A percentile compares a stretch with the other conserved stretches of the same genome.
Evolutionary conservation across 2,888 invertebrate genomes (phyloP).

Genomic region (Baccha elongata): DNA sequence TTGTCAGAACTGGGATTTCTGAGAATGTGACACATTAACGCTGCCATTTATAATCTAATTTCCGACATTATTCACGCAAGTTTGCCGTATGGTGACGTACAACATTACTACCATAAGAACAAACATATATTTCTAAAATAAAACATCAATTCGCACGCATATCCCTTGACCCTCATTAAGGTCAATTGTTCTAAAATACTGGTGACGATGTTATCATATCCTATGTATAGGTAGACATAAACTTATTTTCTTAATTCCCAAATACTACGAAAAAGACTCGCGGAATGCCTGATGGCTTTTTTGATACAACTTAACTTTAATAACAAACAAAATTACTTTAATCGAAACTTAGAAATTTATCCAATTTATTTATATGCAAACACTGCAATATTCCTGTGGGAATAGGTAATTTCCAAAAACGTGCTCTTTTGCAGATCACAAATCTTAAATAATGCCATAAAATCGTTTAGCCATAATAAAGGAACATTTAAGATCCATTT

Average conservation of each 20-base stretch:
- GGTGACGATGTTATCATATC: neutral
- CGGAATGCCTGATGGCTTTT: no score
- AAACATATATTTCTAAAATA: neutral
- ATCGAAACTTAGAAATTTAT: no score
- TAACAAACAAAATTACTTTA: no score
- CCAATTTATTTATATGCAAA: no score
- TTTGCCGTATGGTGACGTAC: neutral
- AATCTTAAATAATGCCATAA: no score
- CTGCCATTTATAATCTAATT: neutral
- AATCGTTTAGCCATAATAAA: no score
- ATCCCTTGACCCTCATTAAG: slow-evolving; percentile 22
- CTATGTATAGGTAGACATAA: neutral
- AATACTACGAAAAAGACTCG: no score
- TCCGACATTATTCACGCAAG: neutral
- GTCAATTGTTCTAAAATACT: slow-evolving; percentile 3
- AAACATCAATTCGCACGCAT: slow-evolving; percentile 8
- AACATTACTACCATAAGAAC: neutral
- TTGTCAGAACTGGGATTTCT: neutral
- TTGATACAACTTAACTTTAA: no score
- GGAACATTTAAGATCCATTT: no score
- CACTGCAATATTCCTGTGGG: no score
- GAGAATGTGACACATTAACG: slow-evolving; percentile 5
- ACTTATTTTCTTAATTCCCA: neutral
- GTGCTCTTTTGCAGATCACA: no score
- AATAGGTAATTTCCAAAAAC: no score